Evolutionary conservation across 2,888 invertebrate genomes (phyloP), one percentile per base, ranked within the genome.

Genomic region (Cosmia trapezina): DNA sequence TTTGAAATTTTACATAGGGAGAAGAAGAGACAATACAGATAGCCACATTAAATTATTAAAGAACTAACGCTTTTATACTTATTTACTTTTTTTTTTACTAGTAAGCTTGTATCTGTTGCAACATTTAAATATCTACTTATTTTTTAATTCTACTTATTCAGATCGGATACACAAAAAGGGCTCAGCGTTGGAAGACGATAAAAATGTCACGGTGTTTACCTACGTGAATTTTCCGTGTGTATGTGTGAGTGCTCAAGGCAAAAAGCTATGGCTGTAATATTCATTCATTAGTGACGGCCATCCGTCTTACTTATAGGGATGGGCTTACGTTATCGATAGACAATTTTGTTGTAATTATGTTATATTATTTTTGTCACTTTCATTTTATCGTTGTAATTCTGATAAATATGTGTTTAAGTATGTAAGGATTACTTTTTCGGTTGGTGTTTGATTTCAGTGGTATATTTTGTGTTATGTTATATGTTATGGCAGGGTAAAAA

Each of bases 261-360:
- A 79, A 76, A 85, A 84, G 81, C 82, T 78, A 77, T 77, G 76
- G 53, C 62, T 73, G 78, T 80, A 80, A 83, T 82, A 86, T 85
- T 82, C 83, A 87, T 87, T 87, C 84, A 82, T 88, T 85, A 85
- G 79, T 71, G 76, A 76, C 73, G 77, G 78, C 70, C 73, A 85
- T 87, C 63, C 64, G 72, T 84, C 81, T 81, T 80, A 61, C 64
- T 68, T 75, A 74, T 74, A 85, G 81, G 63, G 81, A 78, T 81
- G 85, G 45, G 69, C 54, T 41, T 19, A 22, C 60, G 17, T 57
- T 78, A 82, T 86, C 86, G 87, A 83, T 81, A 65, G 47, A 28
- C 11, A 14, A 51, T 70, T 54, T 78, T 53, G 56, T 43, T 51
- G 51, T 63, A 14, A 69, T 73, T 63, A 56, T 60, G 5, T 43